Conservation (phyloP, 2,113 vertebrate genomes). For the Irena cyanogastra region DNA sequence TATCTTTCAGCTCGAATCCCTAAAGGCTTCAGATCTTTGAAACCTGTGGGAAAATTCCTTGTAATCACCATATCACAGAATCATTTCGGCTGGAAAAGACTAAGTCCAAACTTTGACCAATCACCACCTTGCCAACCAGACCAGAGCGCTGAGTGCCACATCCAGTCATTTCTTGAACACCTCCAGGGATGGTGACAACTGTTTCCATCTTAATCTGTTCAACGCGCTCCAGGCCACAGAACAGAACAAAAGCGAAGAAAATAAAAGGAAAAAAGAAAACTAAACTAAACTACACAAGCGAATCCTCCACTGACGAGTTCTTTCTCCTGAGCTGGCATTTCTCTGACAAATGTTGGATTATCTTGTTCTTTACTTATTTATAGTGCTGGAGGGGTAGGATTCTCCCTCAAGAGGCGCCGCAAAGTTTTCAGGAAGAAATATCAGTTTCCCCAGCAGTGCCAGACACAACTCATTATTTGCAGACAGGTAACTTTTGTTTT, state of each 20-base stretch:
- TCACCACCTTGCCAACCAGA: neutral
- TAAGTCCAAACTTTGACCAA: neutral
- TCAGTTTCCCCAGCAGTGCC: neutral
- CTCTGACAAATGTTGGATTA: conserved; percentile 26
- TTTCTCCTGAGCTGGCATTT: conserved; percentile 42
- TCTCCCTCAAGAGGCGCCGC: neutral
- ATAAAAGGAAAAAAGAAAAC: neutral
- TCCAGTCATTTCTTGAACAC: neutral
- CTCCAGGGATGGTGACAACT: neutral
- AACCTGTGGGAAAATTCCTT: neutral
- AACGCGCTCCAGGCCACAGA: neutral
- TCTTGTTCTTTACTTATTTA: conserved; percentile 39
- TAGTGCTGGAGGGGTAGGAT: conserved; percentile 19
- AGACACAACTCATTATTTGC: neutral
- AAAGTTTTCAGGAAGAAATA: neutral
- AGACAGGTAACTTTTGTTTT: conserved; percentile 1
- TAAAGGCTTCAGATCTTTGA: neutral
- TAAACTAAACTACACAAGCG: neutral
- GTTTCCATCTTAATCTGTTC: neutral
- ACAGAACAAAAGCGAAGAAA: neutral
- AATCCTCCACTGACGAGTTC: neutral
- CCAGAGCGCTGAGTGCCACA: neutral
- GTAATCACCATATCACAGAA: neutral
- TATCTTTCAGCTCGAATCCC: neutral
- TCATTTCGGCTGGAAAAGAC: neutral